These are phyloP conservation scores for Tenthredo livida DNA, from an alignment of 2,888 invertebrate genomes.

Conservation along the genomic window DNA sequence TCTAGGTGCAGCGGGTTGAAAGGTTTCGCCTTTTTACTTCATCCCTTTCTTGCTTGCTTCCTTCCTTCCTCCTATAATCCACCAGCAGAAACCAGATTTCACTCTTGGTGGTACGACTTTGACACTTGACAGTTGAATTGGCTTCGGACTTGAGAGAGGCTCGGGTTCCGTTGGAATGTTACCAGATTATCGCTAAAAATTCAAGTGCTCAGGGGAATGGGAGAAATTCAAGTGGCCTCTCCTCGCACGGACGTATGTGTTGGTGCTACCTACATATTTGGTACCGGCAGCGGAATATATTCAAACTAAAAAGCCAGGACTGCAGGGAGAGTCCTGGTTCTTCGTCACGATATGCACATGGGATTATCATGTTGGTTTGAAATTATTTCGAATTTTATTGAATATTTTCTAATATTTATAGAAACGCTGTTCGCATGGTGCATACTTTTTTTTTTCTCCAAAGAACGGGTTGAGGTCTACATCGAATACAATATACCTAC, in stretches of 20 bases:
- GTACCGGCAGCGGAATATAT: not conserved
- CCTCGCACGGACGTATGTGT: not conserved
- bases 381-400: not conserved
- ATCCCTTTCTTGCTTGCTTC: not conserved
- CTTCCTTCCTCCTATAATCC: not conserved
- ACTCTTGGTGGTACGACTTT: conserved; percentile 41
- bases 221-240: conserved; percentile 25
- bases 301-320: not conserved
- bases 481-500: not conserved
- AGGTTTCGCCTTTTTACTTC: not conserved
- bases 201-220: conserved; percentile 10
- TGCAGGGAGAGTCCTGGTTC: not conserved
- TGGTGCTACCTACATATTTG: not conserved
- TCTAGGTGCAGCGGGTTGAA: not conserved
- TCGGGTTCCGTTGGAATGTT: conserved; percentile 30
- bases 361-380: not conserved
- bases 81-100: conserved; percentile 26
- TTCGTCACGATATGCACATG: not conserved
- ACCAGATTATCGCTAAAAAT: conserved; percentile 41
- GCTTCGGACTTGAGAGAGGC: conserved; percentile 32
- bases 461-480: not conserved
- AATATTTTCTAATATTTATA: too few relatives aligned
- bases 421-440: too few relatives aligned
- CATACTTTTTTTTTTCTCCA: not conserved
- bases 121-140: conserved; percentile 51